A percentile compares a stretch with the other conserved stretches of the same genome.
These are phyloP conservation scores for Philypnodon macrostomus DNA, from an alignment of 2,797 vertebrate genomes.

Conservation along the genomic window DNA sequence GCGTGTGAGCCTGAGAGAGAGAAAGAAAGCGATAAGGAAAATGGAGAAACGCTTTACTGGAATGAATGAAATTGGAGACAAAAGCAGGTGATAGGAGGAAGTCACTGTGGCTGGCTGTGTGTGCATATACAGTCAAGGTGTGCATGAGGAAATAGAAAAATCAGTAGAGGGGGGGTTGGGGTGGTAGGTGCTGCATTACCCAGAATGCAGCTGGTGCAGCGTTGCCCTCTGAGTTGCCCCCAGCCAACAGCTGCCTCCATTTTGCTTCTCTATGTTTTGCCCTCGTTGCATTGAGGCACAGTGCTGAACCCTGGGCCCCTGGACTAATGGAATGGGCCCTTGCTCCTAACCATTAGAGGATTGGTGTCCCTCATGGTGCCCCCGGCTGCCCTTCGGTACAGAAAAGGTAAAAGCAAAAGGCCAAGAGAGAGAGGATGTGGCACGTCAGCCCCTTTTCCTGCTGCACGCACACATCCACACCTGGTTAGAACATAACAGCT, in stretches of 20 bases:
- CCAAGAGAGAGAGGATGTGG: conserved; percentile 45
- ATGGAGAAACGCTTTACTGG: conserved; percentile 70
- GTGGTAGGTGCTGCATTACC: conserved; percentile 53
- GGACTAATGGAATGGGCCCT: conserved; percentile 77
- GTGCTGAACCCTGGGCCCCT: conserved; percentile 66
- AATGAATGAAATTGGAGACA: conserved; percentile 71
- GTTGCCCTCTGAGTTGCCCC: conserved; percentile 65
- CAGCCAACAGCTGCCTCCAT: conserved; percentile 72
- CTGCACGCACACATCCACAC: conserved; percentile 13
- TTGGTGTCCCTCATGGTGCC: conserved; percentile 62
- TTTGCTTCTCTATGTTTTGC: conserved; percentile 50
- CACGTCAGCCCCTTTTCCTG: conserved; percentile 40
- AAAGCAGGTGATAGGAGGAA: conserved; percentile 60
- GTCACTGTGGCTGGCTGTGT: conserved; percentile 24
- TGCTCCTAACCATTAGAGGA: conserved; percentile 73
- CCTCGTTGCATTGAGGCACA: conserved; percentile 50
- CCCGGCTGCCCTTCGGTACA: conserved; percentile 53
- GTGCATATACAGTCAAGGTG: conserved; percentile 34
- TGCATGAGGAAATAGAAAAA: conserved; percentile 43
- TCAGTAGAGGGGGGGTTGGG: conserved; percentile 30
- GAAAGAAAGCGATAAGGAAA: conserved; percentile 72
- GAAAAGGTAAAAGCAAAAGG: conserved; percentile 46
- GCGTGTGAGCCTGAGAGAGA: conserved; percentile 57
- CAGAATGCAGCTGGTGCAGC: conserved; percentile 67
- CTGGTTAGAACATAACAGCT: conserved; percentile 50